Evolutionary conservation across 2,113 vertebrate species (phyloP), one percentile per base, ranked within the genome.

Genomic region (Pangasianodon hypophthalmus): DNA sequence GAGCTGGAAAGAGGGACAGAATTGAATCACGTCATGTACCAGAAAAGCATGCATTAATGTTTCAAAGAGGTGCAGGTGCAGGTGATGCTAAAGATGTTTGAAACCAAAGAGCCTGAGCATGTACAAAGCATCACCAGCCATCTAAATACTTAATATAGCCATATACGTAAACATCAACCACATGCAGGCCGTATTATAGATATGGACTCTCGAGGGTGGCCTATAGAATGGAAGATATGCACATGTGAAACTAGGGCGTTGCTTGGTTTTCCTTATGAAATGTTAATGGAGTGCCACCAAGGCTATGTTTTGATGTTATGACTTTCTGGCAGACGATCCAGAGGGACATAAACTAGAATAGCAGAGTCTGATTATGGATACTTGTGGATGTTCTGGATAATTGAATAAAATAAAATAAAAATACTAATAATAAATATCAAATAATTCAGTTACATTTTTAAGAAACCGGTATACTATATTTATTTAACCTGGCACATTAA

Each of bases 31-130:
- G 0, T 29, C 21, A 79, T 79, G 10, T 13, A 29, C 50, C 24
- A 48, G 24, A 26, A 79, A 79, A 50, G 75, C 46, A 60, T 81
- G 82, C 88, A 92, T 92, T 85, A 91, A 92, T 92, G 85, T 91
- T 92, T 92, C 82, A 92, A 37, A 82, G 44, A 87, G 79, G 6
- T 80, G 10, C 46, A 46, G 87, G 90, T 85, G 81, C 85, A 80
- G 82, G 50, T 88, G 75, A 52, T 32, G 85, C 32, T 32, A 29
- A 50, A 50, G 75, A 56, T 84, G 77, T 85, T 90, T 90, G 89
- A 69, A 32, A 37, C 6, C 9, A 56, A 91, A 13, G 4, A 83
- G 41, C 14, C 48, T 81, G 19, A n/a, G 52, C 64, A 83, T 60
- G 48, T 58, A n/a, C 14, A 56, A 60, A 79, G 84, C 84, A 88